Base-by-base conservation (phyloP, 2,797 vertebrate species). In the Loris lydekkerianus region DNA sequence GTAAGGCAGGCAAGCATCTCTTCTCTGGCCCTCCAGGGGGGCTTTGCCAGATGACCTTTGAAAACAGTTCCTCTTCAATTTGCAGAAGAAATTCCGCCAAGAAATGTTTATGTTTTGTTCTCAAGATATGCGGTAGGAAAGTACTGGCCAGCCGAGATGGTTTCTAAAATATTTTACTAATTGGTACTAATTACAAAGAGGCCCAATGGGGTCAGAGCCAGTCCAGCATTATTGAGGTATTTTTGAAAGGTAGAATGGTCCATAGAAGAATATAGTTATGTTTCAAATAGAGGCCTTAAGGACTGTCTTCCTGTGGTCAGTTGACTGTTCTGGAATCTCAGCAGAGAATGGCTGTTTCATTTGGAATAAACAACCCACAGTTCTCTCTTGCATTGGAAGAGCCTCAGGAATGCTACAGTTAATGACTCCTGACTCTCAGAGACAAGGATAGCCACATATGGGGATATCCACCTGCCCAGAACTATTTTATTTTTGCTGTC, bases 241-340 rank as follows among this genome's bases (percentile, higher is more conserved):
- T 67, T 76, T 65, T 60, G 14, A 89, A 76, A 65, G 27, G 37
- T 70, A 2, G 4, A 31, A 11, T 56, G 65, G 58, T 49, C 89
- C 14, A 4, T 21, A 63, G 58, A 46, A 78, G 56, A 70, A 77
- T 20, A 25, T 15, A 53, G 15, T 53, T 53, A 53, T 53, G 98
- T 98, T 99, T 99, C 98, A 99, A 99, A 96, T 96, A 98, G 98
- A 90, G 95, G 98, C 99, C 96, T 1, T 98, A 31, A 99, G 93
- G 0, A 99, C 98, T 89, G 1, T 97, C 98, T 99, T 99, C 98
- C 98, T 97, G 73, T 98, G 98, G 98, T 99, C 98, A 98, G 98
- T 98, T 46, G 98, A 98, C 98, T 98, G 96, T 96, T 98, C 96
- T 98, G 97, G 97, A 96, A 86, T 86, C 89, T 95, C 20, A 72